Percentiles rank a stretch among this genome's conserved stretches.
phyloP scores from a whole-genome alignment of 1,140 invertebrate genomes.

The Drosophila ficusphila region DNA sequence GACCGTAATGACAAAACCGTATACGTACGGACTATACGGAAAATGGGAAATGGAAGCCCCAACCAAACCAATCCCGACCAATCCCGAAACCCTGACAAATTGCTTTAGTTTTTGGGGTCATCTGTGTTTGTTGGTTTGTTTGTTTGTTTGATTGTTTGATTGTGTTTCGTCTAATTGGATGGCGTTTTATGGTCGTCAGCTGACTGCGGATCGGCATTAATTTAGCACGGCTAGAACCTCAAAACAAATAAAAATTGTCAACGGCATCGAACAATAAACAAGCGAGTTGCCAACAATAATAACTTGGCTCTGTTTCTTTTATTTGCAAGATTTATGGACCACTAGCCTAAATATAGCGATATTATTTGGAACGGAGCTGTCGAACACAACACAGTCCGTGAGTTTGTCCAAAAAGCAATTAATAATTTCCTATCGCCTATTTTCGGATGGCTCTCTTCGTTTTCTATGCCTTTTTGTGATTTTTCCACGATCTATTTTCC shows the following conservation, averaged over 20 bases:
- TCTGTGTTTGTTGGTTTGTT: neutral
- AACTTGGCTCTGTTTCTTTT: conserved; percentile 26
- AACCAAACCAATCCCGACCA: conserved; percentile 28
- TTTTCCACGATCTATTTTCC: conserved; percentile 24
- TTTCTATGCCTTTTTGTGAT: conserved; percentile 5
- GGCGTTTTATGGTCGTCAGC: conserved; percentile 29
- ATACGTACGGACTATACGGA: conserved; percentile 22
- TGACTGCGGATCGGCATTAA: conserved; percentile 22
- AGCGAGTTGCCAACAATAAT: conserved; percentile 23
- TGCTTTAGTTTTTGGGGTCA: conserved; percentile 64
- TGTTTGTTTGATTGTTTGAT: conserved; percentile 9
- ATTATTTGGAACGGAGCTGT: conserved; percentile 48
- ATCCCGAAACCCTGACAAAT: conserved; percentile 54
- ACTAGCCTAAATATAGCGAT: conserved; percentile 29
- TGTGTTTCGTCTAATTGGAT: conserved; percentile 62
- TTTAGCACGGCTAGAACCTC: neutral
- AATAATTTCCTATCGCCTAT: conserved; percentile 62
- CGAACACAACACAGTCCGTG: conserved; percentile 39
- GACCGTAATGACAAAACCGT: conserved; percentile 80
- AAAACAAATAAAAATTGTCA: conserved; percentile 50
- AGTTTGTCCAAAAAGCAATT: conserved; percentile 75
- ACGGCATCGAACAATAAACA: conserved; percentile 18
- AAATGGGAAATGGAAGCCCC: conserved; percentile 21
- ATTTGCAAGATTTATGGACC: conserved; percentile 41
- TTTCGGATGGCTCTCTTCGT: conserved; percentile 45